Percentiles rank a stretch among this genome's conserved stretches.
These are phyloP conservation scores for Wiebesia pumilae DNA, from an alignment of 1,140 invertebrate species.

Conservation along the genomic window DNA sequence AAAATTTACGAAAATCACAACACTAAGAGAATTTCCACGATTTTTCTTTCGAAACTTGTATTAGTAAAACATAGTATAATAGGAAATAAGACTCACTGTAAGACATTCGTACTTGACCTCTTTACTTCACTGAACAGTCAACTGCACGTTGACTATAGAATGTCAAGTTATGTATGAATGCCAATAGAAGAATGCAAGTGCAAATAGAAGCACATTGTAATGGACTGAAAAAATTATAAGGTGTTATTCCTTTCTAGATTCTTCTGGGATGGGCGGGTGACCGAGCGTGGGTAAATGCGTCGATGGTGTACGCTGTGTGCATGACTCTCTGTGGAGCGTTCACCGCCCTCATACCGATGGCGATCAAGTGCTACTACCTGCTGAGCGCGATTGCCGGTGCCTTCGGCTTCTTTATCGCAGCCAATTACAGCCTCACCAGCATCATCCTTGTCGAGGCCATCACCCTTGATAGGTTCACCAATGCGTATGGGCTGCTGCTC, in stretches of 20 bases:
- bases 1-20: too few species aligned
- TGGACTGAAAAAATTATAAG: background rate
- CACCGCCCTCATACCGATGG: conserved; percentile 82
- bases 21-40: too few species aligned
- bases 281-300: conserved; percentile 83
- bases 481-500: conserved; percentile 90
- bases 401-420: conserved; percentile 90
- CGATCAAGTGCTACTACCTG: conserved; percentile 76
- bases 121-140: too few species aligned
- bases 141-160: too few species aligned
- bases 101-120: too few species aligned
- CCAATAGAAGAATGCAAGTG: too few species aligned
- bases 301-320: conserved; percentile 85
- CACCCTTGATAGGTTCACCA: conserved; percentile 90
- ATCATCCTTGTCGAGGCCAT: conserved; percentile 91
- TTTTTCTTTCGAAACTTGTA: too few species aligned
- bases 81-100: too few species aligned
- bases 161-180: too few species aligned
- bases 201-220: too few species aligned
- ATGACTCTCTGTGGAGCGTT: conserved; percentile 85
- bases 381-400: conserved; percentile 81
- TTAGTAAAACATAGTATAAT: too few species aligned
- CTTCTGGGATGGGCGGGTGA: conserved; percentile 92
- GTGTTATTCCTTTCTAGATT: conserved; percentile 76
- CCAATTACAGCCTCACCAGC: conserved; percentile 90